Percentiles rank a stretch among this genome's conserved stretches.
Evolutionary conservation across 37 sponge, comb jelly and placozoan species (phyloP).

Genomic region (Dysidea cf. avara): DNA sequence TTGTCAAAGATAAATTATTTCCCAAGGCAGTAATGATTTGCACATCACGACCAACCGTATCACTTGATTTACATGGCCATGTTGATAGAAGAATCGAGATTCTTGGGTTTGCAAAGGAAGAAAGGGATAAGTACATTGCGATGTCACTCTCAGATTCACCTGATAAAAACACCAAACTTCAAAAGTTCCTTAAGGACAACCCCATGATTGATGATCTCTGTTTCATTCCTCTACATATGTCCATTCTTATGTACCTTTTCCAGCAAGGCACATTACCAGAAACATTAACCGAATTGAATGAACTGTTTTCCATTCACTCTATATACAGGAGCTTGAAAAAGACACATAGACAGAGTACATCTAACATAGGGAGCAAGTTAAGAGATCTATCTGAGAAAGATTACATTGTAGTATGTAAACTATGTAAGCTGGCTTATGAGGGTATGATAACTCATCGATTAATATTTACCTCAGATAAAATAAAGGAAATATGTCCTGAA

Average conservation of each 20-base stretch:
- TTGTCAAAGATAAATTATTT: slow-evolving; percentile 7
- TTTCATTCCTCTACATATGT: slow-evolving; percentile 50
- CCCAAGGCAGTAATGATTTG: slow-evolving; percentile 35
- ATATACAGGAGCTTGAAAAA: slow-evolving; percentile 6
- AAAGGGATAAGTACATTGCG: slow-evolving; percentile 31
- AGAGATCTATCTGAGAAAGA: too few relatives aligned
- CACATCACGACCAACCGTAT: too few relatives aligned
- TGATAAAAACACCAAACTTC: slow-evolving; percentile 1
- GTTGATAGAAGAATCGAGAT: background rate
- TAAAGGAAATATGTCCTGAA: too few relatives aligned
- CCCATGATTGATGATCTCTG: slow-evolving; percentile 42
- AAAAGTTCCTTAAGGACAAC: slow-evolving; percentile 23
- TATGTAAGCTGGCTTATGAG: too few relatives aligned
- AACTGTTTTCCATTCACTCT: slow-evolving; percentile 19
- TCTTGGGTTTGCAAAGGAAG: slow-evolving; percentile 32
- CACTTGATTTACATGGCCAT: background rate
- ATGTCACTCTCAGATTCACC: background rate
- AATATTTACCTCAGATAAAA: too few relatives aligned
- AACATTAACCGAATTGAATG: slow-evolving; percentile 35
- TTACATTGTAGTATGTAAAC: too few relatives aligned
- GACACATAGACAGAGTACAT: too few relatives aligned
- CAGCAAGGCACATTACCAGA: slow-evolving; percentile 17
- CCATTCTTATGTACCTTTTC: slow-evolving; percentile 32
- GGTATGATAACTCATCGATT: too few relatives aligned
- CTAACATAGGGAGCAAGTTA: too few relatives aligned